Evolutionary conservation across 2,797 vertebrate genomes (phyloP).

Genomic region (Austrolebias charrua): DNA sequence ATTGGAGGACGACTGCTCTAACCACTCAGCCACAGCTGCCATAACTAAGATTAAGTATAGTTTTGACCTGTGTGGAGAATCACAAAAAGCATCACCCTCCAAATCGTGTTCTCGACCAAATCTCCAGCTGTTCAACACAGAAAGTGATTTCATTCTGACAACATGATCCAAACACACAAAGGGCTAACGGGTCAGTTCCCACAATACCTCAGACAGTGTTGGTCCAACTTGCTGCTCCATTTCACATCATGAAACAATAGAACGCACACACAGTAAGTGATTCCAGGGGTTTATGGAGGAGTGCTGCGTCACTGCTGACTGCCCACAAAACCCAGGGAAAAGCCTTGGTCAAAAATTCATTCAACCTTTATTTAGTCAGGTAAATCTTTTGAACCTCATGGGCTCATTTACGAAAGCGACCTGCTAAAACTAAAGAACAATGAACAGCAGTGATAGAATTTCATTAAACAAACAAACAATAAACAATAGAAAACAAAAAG

Average conservation of each 20-base stretch:
- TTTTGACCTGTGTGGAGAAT: not conserved
- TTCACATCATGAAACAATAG: slow-evolving; percentile 66
- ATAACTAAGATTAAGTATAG: too few relatives aligned
- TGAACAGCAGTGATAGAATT: too few relatives aligned
- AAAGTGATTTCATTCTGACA: slow-evolving; percentile 39
- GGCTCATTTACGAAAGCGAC: too few relatives aligned
- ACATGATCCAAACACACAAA: slow-evolving; percentile 36
- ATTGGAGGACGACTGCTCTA: too few relatives aligned
- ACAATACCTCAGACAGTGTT: slow-evolving; percentile 45
- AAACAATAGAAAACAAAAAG: too few relatives aligned
- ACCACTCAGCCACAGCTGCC: too few relatives aligned
- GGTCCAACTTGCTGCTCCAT: slow-evolving; percentile 50
- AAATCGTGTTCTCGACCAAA: slow-evolving; percentile 13
- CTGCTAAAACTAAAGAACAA: too few relatives aligned
- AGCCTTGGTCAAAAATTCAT: slow-evolving; percentile 13
- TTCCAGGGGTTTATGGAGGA: slow-evolving; percentile 64
- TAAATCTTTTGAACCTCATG: too few relatives aligned
- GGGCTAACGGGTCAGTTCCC: slow-evolving; percentile 45
- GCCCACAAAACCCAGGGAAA: slow-evolving; percentile 46
- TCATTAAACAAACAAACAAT: too few relatives aligned
- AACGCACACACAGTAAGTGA: slow-evolving; percentile 47
- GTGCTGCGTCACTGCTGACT: slow-evolving; percentile 67
- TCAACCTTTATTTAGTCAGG: too few relatives aligned
- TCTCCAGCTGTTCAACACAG: slow-evolving; percentile 20
- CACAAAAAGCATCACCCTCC: slow-evolving; percentile 7